Evolutionary conservation across 2,888 invertebrate genomes (phyloP).

Genomic region (Embidobia sp.): DNA sequence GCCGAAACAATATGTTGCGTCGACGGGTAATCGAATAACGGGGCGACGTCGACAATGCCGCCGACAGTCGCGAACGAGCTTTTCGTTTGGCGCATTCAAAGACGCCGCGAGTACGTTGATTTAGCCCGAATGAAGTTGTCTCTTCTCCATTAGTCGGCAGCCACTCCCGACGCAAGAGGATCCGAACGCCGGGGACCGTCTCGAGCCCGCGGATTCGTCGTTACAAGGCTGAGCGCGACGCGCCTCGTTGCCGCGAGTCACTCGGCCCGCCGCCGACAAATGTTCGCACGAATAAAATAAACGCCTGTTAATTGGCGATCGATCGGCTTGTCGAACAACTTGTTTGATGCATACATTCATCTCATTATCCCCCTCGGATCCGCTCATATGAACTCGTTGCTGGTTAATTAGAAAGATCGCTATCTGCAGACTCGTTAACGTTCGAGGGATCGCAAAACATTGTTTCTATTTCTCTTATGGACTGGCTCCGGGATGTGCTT

Average conservation of each 20-base stretch:
- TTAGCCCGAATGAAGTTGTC: slow-evolving; percentile 31
- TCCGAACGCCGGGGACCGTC: slow-evolving; percentile 2
- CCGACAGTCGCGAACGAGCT: slow-evolving; percentile 11
- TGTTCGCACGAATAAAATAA: slow-evolving; percentile 49
- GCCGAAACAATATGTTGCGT: slow-evolving; percentile 73
- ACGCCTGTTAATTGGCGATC: slow-evolving; percentile 46
- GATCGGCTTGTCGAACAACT: slow-evolving; percentile 54
- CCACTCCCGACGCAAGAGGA: slow-evolving; percentile 21
- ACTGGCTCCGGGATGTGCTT: neutral
- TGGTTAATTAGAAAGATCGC: slow-evolving; percentile 60
- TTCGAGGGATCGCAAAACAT: slow-evolving; percentile 14
- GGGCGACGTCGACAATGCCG: slow-evolving; percentile 24
- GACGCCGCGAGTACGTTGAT: slow-evolving; percentile 20
- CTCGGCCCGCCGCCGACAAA: too few species aligned
- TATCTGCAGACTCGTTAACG: slow-evolving; percentile 48
- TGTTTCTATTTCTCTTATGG: neutral
- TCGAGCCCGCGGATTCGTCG: too few species aligned
- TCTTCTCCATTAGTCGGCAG: slow-evolving; percentile 14
- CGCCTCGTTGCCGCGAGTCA: too few species aligned
- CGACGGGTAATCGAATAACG: slow-evolving; percentile 56
- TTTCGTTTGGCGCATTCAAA: slow-evolving; percentile 14
- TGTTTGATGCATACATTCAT: slow-evolving; percentile 48
- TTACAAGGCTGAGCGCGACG: too few species aligned
- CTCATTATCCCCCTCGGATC: slow-evolving; percentile 59
- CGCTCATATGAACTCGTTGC: slow-evolving; percentile 44